Percentiles rank a stretch among this genome's conserved stretches.
phyloP scores from a whole-genome alignment of 2,797 vertebrate genomes.

The Ctenosaura bakeri region DNA sequence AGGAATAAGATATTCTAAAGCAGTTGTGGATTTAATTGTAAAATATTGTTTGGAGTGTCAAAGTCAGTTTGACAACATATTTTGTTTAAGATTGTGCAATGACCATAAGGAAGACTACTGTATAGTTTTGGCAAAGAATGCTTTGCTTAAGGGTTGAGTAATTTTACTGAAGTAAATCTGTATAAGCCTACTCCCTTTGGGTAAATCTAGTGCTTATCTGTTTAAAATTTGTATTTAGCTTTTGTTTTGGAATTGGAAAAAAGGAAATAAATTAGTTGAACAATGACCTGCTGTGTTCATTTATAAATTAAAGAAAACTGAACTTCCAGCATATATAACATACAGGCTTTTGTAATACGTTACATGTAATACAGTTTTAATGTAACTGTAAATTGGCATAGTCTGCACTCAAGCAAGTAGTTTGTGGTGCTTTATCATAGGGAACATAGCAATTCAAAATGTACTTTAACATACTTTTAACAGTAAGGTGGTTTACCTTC shows the following conservation, averaged over 20 bases:
- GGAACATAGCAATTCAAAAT: not conserved
- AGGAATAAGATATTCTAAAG: slow-evolving; percentile 75
- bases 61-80: slow-evolving; percentile 80
- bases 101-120: slow-evolving; percentile 86
- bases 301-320: slow-evolving; percentile 8
- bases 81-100: slow-evolving; percentile 84
- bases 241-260: slow-evolving; percentile 88
- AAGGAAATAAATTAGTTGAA: slow-evolving; percentile 86
- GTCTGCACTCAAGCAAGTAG: not conserved
- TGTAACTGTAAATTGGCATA: not conserved
- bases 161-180: slow-evolving; percentile 87
- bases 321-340: not conserved
- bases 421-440: not conserved
- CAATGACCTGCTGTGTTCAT: slow-evolving; percentile 67
- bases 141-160: slow-evolving; percentile 85
- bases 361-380: not conserved
- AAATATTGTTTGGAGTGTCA: slow-evolving; percentile 81
- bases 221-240: slow-evolving; percentile 90
- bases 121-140: slow-evolving; percentile 88
- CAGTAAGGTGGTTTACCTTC: too few species aligned
- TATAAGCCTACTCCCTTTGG: slow-evolving; percentile 89
- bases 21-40: slow-evolving; percentile 79
- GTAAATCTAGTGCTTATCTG: slow-evolving; percentile 87
- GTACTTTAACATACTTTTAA: not conserved
- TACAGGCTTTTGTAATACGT: not conserved